Conservation (phyloP, 1,140 invertebrate genomes). For the Agrypnia vestita region DNA sequence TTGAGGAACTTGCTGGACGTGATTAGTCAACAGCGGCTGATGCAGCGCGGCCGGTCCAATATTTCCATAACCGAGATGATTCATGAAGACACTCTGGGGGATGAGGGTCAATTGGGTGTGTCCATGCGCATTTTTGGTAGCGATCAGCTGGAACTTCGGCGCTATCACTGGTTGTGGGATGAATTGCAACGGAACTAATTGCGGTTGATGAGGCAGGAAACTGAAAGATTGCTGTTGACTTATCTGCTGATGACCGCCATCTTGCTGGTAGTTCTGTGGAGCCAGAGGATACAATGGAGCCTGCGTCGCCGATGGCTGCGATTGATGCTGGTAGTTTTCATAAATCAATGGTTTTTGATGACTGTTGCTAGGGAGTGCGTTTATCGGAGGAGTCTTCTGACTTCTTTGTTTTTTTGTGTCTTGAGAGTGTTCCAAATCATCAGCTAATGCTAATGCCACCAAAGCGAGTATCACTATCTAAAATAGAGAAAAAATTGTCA, state of each 20-base stretch:
- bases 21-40: conserved; percentile 10
- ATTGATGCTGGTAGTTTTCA: conserved; percentile 42
- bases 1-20: neutral
- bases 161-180: conserved; percentile 32
- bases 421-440: conserved; percentile 37
- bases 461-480: conserved; percentile 33
- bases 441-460: conserved; percentile 39
- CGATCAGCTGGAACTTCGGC: conserved; percentile 56
- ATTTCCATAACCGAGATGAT: conserved; percentile 14
- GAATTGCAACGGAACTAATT: conserved; percentile 47
- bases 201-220: conserved; percentile 38
- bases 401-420: conserved; percentile 49
- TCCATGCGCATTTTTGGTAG: conserved; percentile 53
- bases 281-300: conserved; percentile 50
- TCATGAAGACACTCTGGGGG: conserved; percentile 48
- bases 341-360: conserved; percentile 54
- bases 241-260: conserved; percentile 36
- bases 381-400: conserved; percentile 44
- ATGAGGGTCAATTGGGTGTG: conserved; percentile 55
- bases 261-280: conserved; percentile 49
- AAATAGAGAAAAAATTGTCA: neutral
- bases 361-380: conserved; percentile 47
- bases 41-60: conserved; percentile 28
- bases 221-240: conserved; percentile 2
- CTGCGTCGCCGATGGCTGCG: conserved; percentile 22